Conservation (phyloP, 2,888 invertebrate species). For the Chouioia cunea region DNA sequence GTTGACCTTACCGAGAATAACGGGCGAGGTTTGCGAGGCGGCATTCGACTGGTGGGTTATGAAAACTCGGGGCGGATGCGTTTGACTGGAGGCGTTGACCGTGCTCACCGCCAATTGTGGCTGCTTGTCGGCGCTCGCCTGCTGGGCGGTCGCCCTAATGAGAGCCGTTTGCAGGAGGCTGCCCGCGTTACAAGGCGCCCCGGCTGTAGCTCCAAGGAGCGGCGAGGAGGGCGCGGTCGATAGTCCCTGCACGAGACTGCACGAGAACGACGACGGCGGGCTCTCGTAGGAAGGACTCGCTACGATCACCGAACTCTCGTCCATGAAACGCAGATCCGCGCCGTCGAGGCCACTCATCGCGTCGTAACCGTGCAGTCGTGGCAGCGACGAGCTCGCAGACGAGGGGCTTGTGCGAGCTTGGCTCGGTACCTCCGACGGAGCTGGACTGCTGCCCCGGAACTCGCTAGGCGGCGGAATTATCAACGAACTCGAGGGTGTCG, state of each 20-base stretch:
- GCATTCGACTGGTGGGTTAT: slow-evolving; percentile 64
- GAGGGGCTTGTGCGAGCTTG: slow-evolving; percentile 67
- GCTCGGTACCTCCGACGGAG: slow-evolving; percentile 77
- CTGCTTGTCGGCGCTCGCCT: slow-evolving; percentile 58
- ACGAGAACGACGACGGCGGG: slow-evolving; percentile 75
- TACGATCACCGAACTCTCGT: slow-evolving; percentile 87
- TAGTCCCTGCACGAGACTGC: slow-evolving; percentile 64
- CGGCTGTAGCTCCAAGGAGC: slow-evolving; percentile 69
- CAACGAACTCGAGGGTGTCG: slow-evolving; percentile 43
- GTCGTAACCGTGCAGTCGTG: slow-evolving; percentile 76
- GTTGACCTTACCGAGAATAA: slow-evolving; percentile 75
- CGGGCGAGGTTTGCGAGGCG: slow-evolving; percentile 65
- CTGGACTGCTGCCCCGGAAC: slow-evolving; percentile 73
- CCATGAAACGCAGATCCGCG: slow-evolving; percentile 91
- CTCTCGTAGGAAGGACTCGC: slow-evolving; percentile 85
- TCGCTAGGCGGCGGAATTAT: slow-evolving; percentile 72
- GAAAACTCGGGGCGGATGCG: slow-evolving; percentile 65
- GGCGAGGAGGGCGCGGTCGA: slow-evolving; percentile 75
- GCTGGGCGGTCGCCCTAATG: slow-evolving; percentile 76
- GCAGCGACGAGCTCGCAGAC: slow-evolving; percentile 55
- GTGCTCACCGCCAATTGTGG: neutral
- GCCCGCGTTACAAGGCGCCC: slow-evolving; percentile 72
- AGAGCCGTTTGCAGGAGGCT: slow-evolving; percentile 81
- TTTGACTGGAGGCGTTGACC: slow-evolving; percentile 63
- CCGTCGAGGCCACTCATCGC: slow-evolving; percentile 84